Evolutionary conservation across 2,113 vertebrate genomes (phyloP), one percentile per base, ranked within the genome.

Genomic region (Notarius lentiginosus): DNA sequence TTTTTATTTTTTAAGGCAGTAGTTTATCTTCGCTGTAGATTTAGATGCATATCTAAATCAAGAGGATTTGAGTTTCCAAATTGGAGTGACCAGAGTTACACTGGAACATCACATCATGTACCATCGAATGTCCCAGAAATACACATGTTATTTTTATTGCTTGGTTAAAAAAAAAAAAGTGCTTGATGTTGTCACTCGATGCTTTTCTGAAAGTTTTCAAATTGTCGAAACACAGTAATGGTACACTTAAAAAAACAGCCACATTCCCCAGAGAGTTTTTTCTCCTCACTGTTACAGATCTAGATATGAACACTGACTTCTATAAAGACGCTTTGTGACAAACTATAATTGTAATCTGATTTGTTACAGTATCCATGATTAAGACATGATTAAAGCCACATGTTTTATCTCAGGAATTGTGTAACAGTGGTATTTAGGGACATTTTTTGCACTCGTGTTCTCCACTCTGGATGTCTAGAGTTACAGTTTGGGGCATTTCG

Each of bases 401-500:
- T 1, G 9, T 41, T 34, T 80, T 60, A 60, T 80, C 60, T 60
- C 12, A 58, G 18, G 9, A 60, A 60, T 61, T 72, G 65, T 56
- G 82, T 30, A 83, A 83, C 12, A 20, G 51, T 2, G 34, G 30
- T 47, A 17, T 55, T 79, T 30, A 5, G 6, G 82, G 20, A 34
- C 56, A 18, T 6, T 72, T 58, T 72, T 56, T 56, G 18, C 7
- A 6, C 66, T 58, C 61, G 20, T 84, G 17, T 81, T 81, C 11
- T 68, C 14, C 30, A 84, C 51, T 12, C 51, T 58, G 18, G 66
- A 56, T 34, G 65, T 72, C 82, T 84, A 72, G 56, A 72, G 82
- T 84, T 84, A 84, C 82, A 84, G 51, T 84, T 56, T 56, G 51
- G 82, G 82, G 82, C 27, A 72, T 84, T 84, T 72, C 70, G 66